Evolutionary conservation across 2,888 invertebrate genomes (phyloP).

Genomic region (Vesta saturnalis): DNA sequence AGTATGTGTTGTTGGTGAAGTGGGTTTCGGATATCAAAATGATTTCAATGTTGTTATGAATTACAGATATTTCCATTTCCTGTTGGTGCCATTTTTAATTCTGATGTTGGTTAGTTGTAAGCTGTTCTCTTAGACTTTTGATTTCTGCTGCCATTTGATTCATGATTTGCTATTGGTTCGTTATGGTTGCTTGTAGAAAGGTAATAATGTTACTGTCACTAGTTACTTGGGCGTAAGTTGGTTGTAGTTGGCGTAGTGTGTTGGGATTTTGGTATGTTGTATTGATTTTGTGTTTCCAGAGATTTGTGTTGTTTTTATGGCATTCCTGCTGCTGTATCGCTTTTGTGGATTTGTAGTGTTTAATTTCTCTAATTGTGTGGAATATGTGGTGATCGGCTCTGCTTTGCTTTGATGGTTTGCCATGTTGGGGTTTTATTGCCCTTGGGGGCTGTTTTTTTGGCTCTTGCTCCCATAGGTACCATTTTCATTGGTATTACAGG

Average conservation of each 20-base stretch:
- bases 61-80: no score
- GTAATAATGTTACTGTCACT: constrained; percentile 11
- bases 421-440: background rate
- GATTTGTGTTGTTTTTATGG: background rate
- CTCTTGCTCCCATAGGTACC: background rate
- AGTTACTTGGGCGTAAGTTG: constrained; percentile 15
- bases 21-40: no score
- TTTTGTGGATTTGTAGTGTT: background rate
- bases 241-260: no score
- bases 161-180: no score
- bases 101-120: constrained; percentile 15
- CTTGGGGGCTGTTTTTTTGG: background rate
- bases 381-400: background rate
- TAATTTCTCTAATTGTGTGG: background rate
- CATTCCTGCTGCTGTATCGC: background rate
- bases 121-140: constrained; percentile 13
- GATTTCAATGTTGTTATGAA: no score
- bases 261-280: constrained; percentile 7
- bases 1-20: no score
- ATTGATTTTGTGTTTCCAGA: background rate
- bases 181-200: background rate
- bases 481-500: no score
- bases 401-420: background rate
- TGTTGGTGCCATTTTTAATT: constrained; percentile 15
- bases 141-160: constrained; percentile 17